Evolutionary conservation across 1,140 invertebrate species (phyloP).

Genomic region (Metopolophium dirhodum): DNA sequence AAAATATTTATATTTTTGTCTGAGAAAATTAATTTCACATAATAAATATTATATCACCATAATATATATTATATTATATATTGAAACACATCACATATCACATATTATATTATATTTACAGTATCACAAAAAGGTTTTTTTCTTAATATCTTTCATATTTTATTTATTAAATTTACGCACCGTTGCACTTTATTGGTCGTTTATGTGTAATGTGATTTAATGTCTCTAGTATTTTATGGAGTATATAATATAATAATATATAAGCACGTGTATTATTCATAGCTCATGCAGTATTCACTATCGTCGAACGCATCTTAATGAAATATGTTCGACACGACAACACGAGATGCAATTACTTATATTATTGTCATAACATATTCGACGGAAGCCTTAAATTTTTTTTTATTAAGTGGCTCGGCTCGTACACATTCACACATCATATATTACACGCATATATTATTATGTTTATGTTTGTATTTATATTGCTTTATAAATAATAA

Average conservation of each 20-base stretch:
- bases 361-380: neutral
- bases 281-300: neutral
- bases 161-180: conserved; percentile 28
- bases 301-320: neutral
- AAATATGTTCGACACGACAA: conserved; percentile 21
- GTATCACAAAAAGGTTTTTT: neutral
- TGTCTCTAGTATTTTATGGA: neutral
- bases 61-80: neutral
- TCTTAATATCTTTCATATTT: neutral
- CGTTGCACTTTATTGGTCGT: neutral
- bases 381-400: neutral
- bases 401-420: neutral
- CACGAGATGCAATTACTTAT: conserved; percentile 15
- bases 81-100: neutral
- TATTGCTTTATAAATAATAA: conserved; percentile 20
- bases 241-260: neutral
- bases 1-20: neutral
- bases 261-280: neutral
- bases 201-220: neutral
- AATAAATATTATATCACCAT: neutral
- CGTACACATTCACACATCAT: neutral
- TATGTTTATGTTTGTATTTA: neutral
- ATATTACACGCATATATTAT: neutral
- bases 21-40: neutral
- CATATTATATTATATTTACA: neutral